phyloP scores from a whole-genome alignment of 2,888 invertebrate species.

The Pammene fasciana region DNA sequence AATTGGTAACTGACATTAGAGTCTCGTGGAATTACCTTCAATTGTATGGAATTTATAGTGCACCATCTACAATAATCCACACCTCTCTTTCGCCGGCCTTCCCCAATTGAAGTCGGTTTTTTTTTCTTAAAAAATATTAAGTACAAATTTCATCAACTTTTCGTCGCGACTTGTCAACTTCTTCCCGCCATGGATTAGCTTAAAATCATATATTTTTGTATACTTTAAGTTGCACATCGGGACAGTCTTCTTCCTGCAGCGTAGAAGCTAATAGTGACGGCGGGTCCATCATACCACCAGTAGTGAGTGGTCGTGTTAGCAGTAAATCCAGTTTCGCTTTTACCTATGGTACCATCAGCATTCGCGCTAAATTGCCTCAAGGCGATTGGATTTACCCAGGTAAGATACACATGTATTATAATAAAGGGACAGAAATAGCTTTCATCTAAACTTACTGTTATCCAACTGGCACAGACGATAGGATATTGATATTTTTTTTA shows the following conservation, averaged over 20 bases:
- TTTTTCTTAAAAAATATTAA: too few species aligned
- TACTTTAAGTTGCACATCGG: constrained; percentile 59
- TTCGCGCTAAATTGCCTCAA: constrained; percentile 85
- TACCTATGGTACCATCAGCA: constrained; percentile 84
- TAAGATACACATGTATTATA: not conserved
- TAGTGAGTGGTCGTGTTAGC: constrained; percentile 81
- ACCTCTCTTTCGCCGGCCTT: too few species aligned
- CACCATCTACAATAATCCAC: too few species aligned
- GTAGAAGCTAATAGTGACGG: constrained; percentile 59
- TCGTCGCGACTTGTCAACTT: too few species aligned
- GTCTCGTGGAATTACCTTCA: too few species aligned
- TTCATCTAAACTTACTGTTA: too few species aligned
- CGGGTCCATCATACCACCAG: constrained; percentile 83
- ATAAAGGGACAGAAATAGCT: not conserved
- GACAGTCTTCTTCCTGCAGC: constrained; percentile 56
- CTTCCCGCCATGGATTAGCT: not conserved
- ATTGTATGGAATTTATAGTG: too few species aligned
- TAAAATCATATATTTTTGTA: not conserved
- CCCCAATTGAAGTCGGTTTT: too few species aligned
- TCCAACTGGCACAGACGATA: too few species aligned
- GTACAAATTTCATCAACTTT: too few species aligned
- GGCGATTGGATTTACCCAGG: constrained; percentile 87
- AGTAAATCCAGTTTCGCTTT: constrained; percentile 83
- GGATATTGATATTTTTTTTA: not conserved
- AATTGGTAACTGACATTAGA: too few species aligned